Evolutionary conservation across 2,797 vertebrate genomes (phyloP).

Genomic region (Enteromius mattozi): DNA sequence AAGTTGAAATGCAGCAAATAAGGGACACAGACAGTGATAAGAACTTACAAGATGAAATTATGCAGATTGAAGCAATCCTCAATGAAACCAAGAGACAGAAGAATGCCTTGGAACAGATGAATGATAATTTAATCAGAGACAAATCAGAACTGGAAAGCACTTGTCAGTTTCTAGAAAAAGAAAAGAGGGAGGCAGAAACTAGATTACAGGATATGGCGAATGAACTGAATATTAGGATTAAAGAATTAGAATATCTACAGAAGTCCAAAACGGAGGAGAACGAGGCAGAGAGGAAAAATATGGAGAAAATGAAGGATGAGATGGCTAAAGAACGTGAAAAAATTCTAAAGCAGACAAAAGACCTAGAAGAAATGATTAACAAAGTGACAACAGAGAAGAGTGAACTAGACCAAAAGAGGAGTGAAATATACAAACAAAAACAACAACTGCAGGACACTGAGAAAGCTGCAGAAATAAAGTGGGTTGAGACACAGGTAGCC

Average conservation of each 20-base stretch:
- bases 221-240: conserved; percentile 12
- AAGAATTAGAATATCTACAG: conserved; percentile 15
- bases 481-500: neutral
- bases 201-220: conserved; percentile 34
- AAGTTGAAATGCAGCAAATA: conserved; percentile 11
- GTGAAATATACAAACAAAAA: conserved; percentile 19
- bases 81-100: conserved; percentile 39
- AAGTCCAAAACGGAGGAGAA: conserved; percentile 2
- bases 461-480: neutral
- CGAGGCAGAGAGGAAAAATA: neutral
- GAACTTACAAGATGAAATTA: conserved; percentile 34
- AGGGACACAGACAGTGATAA: neutral
- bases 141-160: conserved; percentile 37
- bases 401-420: conserved; percentile 11
- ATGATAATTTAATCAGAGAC: conserved; percentile 35
- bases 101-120: conserved; percentile 16
- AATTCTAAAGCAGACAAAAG: conserved; percentile 24
- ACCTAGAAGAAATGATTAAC: conserved; percentile 21
- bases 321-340: conserved; percentile 11
- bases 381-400: conserved; percentile 13
- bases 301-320: neutral
- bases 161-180: conserved; percentile 31
- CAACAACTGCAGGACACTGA: conserved; percentile 1
- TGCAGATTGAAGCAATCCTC: conserved; percentile 20
- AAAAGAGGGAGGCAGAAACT: conserved; percentile 5